Evolutionary conservation across 2,113 vertebrate species (phyloP).

Genomic region (Alethe diademata): DNA sequence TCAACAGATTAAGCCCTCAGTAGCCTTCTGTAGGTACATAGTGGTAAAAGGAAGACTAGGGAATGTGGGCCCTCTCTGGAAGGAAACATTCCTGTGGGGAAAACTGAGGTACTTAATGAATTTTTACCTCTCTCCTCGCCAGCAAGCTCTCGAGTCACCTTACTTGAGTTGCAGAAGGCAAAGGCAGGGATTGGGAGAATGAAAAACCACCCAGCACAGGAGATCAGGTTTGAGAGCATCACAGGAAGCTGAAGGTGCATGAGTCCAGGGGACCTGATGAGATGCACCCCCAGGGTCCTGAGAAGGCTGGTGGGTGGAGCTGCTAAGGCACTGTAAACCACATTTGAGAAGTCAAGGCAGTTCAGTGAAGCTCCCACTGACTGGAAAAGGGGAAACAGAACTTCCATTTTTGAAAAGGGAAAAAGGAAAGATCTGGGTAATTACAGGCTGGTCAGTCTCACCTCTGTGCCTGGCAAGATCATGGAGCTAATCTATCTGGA

Average conservation of each 20-base stretch:
- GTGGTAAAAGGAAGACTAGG: too few species aligned
- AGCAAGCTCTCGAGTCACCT: not conserved
- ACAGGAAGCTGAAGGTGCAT: not conserved
- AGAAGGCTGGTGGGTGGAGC: not conserved
- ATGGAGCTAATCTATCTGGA: not conserved
- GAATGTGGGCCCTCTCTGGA: not conserved
- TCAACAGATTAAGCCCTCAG: not conserved
- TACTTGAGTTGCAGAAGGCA: not conserved
- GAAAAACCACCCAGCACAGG: accelerated
- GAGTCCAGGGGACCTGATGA: too few species aligned
- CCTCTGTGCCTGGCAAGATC: not conserved
- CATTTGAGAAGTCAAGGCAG: not conserved
- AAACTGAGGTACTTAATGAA: not conserved
- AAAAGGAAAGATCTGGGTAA: not conserved
- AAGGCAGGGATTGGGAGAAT: not conserved
- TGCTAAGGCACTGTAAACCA: not conserved
- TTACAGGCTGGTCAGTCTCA: not conserved
- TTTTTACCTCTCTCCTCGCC: not conserved
- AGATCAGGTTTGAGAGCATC: not conserved
- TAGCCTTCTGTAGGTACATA: not conserved
- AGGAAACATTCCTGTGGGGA: not conserved
- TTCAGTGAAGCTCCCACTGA: not conserved
- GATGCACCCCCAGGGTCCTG: not conserved
- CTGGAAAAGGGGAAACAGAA: not conserved
- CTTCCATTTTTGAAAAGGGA: not conserved